Conservation (phyloP, 2,888 invertebrate species). For the Heliothis peltigera region DNA sequence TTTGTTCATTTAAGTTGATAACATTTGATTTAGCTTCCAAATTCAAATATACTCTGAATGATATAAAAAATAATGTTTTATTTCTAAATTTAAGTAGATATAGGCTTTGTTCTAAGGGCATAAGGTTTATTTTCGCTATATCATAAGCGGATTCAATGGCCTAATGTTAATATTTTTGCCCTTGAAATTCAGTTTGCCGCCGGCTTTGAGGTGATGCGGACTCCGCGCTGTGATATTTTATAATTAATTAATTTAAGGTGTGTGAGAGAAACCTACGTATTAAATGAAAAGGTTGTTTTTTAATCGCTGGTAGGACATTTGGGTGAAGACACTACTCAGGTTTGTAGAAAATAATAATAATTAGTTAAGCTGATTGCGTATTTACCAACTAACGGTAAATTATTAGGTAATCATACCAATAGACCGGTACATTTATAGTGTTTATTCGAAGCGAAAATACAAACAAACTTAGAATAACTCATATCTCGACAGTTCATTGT, state of each 20-base stretch:
- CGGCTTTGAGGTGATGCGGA: slow-evolving; percentile 62
- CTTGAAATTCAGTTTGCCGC: slow-evolving; percentile 67
- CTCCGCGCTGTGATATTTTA: slow-evolving; percentile 45
- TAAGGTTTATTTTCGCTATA: slow-evolving; percentile 49
- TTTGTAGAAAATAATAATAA: not conserved
- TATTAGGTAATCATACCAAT: no score
- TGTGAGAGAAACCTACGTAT: slow-evolving; percentile 4
- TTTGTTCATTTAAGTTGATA: slow-evolving; percentile 22
- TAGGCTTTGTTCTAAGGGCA: not conserved
- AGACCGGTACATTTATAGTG: not conserved
- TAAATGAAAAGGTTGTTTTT: not conserved
- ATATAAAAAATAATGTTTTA: slow-evolving; percentile 8
- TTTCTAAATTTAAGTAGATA: slow-evolving; percentile 25
- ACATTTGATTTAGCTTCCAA: slow-evolving; percentile 3
- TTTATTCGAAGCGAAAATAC: not conserved
- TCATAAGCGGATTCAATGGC: slow-evolving; percentile 10
- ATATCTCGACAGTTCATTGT: not conserved
- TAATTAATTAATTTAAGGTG: slow-evolving; percentile 34
- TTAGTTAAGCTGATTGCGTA: not conserved
- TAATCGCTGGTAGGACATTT: not conserved
- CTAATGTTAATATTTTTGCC: slow-evolving; percentile 35
- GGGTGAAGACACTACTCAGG: not conserved
- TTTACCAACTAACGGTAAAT: not conserved
- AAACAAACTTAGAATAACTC: not conserved
- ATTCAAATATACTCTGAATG: slow-evolving; percentile 7